These are phyloP conservation scores for Ochropleura leucogaster DNA, from an alignment of 2,888 invertebrate genomes.

Conservation along the genomic window DNA sequence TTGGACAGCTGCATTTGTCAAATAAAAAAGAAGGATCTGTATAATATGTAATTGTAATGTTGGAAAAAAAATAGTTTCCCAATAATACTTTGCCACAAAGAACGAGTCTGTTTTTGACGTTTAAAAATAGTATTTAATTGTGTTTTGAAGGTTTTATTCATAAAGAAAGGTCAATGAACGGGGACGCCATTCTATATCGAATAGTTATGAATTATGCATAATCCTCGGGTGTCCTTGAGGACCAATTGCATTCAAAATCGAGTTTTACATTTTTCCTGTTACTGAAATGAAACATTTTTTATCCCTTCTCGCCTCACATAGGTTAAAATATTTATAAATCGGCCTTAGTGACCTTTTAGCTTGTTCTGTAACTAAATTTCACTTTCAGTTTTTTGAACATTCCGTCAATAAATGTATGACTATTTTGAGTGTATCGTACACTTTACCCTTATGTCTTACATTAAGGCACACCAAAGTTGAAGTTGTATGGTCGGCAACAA, in stretches of 20 bases:
- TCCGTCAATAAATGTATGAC: too few species aligned
- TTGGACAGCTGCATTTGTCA: neutral
- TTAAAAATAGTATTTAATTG: slow-evolving; percentile 1
- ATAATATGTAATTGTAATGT: too few species aligned
- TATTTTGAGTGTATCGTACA: too few species aligned
- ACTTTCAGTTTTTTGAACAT: too few species aligned
- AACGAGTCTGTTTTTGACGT: neutral
- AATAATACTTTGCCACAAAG: neutral
- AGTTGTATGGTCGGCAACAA: neutral
- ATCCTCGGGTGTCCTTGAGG: neutral
- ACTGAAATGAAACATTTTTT: neutral
- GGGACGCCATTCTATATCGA: neutral
- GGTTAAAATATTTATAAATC: neutral
- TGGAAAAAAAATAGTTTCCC: neutral
- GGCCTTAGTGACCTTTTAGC: too few species aligned
- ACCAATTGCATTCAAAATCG: neutral
- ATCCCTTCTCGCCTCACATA: neutral
- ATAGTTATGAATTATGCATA: neutral
- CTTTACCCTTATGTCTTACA: neutral
- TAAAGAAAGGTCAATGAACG: slow-evolving; percentile 20
- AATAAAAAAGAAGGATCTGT: neutral
- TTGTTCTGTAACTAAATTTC: too few species aligned
- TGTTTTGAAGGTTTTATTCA: neutral
- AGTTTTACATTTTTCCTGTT: neutral
- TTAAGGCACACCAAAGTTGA: neutral